Evolutionary conservation across 2,888 invertebrate species (phyloP), one percentile per base, ranked within the genome.

Genomic region (Sarcophaga carnaria): DNA sequence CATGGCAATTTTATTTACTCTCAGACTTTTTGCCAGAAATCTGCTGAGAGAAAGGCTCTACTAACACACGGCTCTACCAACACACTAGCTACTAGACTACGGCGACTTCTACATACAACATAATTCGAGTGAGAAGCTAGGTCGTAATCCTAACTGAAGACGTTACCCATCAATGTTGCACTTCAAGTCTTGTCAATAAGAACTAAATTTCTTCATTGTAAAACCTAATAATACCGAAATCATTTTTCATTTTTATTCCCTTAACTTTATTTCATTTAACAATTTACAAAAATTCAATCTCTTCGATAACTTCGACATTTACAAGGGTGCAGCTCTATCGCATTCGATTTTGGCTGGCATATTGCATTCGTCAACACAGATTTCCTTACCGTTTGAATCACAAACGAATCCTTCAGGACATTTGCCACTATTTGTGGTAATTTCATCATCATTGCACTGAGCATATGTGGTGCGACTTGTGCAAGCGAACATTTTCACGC

Each of bases 401-500:
- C 92, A 92, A 5, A 86, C 45, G 12, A 80, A 84, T 25, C 77
- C 87, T 0, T n/a, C 14, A 3, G 90, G 90, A 47, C 92, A 92
- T 1, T 49, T 47, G 4, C 80, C 88, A 17, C 80, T 63, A 14
- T 76, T 54, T 1, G 45, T 37, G 0, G 80, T 87, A 22, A 88
- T 6, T 17, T 37, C 17, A 0, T 12, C 11, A 20, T 88, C 89
- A n/a, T 89, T 10, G 80, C 92, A 92, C 88, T 86, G 83, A 5
- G 83, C 89, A 75, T 89, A 92, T 14, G 86, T 83, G 4, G 88
- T 90, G 71, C 89, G 89, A 67, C 91, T 91, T 63, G 90, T 91
- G 85, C 92, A 92, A 47, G 90, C 87, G 80, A 92, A 92, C 22
- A 90, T 22, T 4, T 71, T 75, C 0, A 0, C 5, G 6, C 62